Percentiles rank a stretch among this genome's conserved stretches.
Conservation (phyloP, 2,797 vertebrate genomes). For the Hyperoplus immaculatus region DNA sequence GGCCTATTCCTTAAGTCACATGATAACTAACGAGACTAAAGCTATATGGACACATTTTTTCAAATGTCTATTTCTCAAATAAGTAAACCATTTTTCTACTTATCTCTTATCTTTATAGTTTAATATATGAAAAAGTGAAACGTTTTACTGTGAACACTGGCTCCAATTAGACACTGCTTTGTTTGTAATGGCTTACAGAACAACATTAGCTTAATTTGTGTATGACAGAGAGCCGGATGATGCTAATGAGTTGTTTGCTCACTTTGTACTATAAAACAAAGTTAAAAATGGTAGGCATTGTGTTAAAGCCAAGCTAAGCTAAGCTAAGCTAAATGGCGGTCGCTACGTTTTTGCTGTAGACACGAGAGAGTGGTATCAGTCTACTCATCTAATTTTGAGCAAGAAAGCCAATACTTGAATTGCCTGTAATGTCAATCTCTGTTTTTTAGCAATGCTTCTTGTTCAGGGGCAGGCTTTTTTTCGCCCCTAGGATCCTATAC, state of each 20-base stretch:
- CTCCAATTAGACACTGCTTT: background rate
- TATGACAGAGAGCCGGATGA: no score
- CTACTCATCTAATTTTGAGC: background rate
- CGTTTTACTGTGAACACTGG: background rate
- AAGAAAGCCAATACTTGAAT: background rate
- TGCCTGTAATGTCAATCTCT: background rate
- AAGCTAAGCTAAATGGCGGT: background rate
- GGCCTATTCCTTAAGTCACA: no score
- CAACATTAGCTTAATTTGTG: no score
- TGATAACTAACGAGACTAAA: no score
- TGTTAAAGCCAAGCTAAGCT: conserved; percentile 9
- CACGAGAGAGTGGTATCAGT: background rate
- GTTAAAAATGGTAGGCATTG: no score
- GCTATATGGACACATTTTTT: no score
- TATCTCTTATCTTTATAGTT: no score
- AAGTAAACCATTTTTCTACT: no score
- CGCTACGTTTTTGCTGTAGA: background rate
- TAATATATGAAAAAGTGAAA: no score
- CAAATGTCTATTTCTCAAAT: no score
- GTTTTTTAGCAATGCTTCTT: conserved; percentile 8
- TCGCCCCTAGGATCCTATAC: conserved; percentile 55
- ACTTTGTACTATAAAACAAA: background rate
- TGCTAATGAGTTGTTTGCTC: no score
- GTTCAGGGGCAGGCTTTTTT: conserved; percentile 2
- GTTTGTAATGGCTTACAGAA: background rate